phyloP scores from a whole-genome alignment of 2,113 vertebrate genomes.

The Xenus cinereus region DNA sequence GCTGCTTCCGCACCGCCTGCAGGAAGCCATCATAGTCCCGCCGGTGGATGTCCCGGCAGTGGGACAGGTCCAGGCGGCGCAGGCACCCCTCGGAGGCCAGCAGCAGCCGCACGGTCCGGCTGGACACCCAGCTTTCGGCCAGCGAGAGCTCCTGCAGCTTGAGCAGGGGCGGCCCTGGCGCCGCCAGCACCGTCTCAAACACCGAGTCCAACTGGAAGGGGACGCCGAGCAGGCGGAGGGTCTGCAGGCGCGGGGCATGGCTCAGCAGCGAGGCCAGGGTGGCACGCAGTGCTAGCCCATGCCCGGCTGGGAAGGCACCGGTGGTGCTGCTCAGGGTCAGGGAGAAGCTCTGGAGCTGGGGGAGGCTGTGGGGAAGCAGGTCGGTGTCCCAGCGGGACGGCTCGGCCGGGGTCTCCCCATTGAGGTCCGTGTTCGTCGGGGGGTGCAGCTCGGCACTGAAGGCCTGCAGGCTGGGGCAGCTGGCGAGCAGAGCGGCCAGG shows the following conservation, averaged over 20 bases:
- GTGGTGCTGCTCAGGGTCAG: neutral
- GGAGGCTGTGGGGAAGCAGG: neutral
- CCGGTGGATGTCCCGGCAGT: conserved; percentile 49
- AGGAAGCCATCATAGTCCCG: conserved; percentile 43
- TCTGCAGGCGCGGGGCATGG: neutral
- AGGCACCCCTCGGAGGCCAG: conserved; percentile 18
- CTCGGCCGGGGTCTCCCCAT: rapidly evolving
- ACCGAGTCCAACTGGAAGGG: conserved; percentile 39
- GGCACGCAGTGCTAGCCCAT: neutral
- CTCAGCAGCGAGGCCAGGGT: conserved; percentile 30
- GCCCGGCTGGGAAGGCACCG: rapidly evolving
- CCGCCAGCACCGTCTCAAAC: conserved; percentile 6
- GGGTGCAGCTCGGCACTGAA: neutral
- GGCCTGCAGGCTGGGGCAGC: neutral
- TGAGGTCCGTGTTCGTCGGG: rapidly evolving
- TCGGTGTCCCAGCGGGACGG: neutral
- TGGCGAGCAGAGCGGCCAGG: neutral
- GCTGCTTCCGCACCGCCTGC: neutral
- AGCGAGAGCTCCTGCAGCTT: conserved; percentile 43
- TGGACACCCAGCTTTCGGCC: neutral
- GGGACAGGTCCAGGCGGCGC: conserved; percentile 26
- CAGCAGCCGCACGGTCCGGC: neutral
- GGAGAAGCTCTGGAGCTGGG: conserved; percentile 23
- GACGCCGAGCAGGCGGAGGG: neutral
- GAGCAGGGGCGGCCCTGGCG: neutral